Evolutionary conservation across 2,888 invertebrate species (phyloP).

Genomic region (Micropterix aruncella): DNA sequence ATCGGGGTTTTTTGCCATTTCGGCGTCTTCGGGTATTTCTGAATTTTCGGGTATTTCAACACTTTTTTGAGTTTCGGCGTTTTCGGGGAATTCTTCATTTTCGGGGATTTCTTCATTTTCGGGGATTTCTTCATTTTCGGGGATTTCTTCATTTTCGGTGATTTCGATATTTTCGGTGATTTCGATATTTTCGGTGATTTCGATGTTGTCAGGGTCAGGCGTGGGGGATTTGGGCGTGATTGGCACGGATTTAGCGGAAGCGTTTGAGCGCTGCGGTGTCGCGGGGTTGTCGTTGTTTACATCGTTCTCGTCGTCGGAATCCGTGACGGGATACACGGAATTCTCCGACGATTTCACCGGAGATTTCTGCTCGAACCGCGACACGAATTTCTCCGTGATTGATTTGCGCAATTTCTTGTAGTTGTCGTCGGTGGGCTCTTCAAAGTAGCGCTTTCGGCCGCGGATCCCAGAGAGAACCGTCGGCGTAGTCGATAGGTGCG

Average conservation of each 20-base stretch:
- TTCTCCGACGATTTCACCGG: background rate
- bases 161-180: background rate
- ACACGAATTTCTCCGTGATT: background rate
- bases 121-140: background rate
- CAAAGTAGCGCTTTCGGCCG: background rate
- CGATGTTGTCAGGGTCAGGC: background rate
- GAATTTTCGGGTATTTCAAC: too few relatives aligned
- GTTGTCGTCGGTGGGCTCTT: background rate
- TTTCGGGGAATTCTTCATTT: too few relatives aligned
- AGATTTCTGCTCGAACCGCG: background rate
- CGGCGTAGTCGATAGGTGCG: constrained; percentile 16
- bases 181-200: background rate
- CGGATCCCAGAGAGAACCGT: background rate
- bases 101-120: too few relatives aligned
- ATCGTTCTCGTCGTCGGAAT: background rate
- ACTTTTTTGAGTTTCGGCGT: too few relatives aligned
- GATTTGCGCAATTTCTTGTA: background rate
- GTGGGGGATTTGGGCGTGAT: background rate
- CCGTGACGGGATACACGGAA: background rate
- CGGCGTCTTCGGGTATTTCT: too few relatives aligned
- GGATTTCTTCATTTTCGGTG: background rate
- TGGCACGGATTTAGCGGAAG: background rate
- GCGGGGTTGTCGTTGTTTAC: too few relatives aligned
- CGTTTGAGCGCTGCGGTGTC: background rate
- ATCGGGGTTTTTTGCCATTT: too few relatives aligned